Evolutionary conservation across 2,797 vertebrate genomes (phyloP), one percentile per base, ranked within the genome.

Genomic region (Darevskia mixta): DNA sequence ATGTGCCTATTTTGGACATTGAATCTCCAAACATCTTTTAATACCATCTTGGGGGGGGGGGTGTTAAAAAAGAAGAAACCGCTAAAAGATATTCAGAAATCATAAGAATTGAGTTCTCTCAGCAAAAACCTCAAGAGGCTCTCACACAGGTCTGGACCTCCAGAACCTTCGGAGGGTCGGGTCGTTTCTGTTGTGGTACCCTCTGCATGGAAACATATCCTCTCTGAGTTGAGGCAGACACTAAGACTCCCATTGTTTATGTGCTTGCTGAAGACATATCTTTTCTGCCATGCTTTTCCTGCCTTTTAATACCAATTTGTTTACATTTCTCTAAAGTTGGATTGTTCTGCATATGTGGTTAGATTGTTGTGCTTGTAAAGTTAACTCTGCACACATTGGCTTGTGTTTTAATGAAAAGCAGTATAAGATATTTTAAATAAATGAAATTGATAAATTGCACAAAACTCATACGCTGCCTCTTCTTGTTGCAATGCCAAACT

Each of bases 1-100:
- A 66, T 29, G 77, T 88, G 80, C 86, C 71, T 73, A 35, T 90
- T 87, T 93, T 92, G 83, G 86, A 95, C 96, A 92, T 83, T 64
- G 91, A 73, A 79, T 88, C 83, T 94, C 88, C 75, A 85, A 80
- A 90, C 92, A 85, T 76, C 35, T 89, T 92, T 78, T 88, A 49
- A n/a, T 41, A 43, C n/a, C 18, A 23, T 27, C 7, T 69, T 93
- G 35, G 35, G 35, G 35, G 35, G 35, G 35, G 35, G 35, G 35
- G 35, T 2, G 67, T 58, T 55, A 78, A 87, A 61, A 78, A 6
- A 32, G 89, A 58, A 88, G 41, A 79, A 92, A 82, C 6, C 5
- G 69, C 49, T 49, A 66, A 94, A 78, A 43, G 20, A 81, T 92
- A 90, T 0, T 5, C 64, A 90, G 49, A 0, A 0, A 71, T 90